Evolutionary conservation across 2,113 vertebrate genomes (phyloP).

Genomic region (Trematomus loennbergii): DNA sequence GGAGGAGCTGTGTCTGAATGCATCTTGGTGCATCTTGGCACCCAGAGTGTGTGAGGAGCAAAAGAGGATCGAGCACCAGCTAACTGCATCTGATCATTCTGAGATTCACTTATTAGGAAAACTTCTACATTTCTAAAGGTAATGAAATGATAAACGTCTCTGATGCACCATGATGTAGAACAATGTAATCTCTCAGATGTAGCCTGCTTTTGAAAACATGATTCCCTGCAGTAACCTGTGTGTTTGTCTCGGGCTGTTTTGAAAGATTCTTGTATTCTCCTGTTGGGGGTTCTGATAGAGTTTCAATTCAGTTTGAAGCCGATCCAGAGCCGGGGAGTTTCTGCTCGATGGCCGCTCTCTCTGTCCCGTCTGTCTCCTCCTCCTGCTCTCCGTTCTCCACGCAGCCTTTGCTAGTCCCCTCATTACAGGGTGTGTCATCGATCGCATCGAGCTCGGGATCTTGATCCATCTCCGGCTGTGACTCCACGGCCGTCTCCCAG

Average conservation of each 20-base stretch:
- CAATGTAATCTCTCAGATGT: neutral
- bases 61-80: conserved; percentile 48
- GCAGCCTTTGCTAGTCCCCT: neutral
- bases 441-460: conserved; percentile 38
- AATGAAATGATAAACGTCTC: neutral
- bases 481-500: conserved; percentile 77
- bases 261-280: conserved; percentile 1
- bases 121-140: neutral
- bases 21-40: neutral
- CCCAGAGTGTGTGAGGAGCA: too few relatives aligned
- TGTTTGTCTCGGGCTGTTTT: neutral
- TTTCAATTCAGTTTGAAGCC: conserved; percentile 4
- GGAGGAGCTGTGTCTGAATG: too few relatives aligned
- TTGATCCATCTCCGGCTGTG: conserved; percentile 62
- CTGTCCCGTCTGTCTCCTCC: neutral
- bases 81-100: conserved; percentile 5
- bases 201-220: neutral
- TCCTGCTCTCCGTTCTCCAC: conserved; percentile 3
- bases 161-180: neutral
- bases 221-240: conserved; percentile 51
- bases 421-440: conserved; percentile 36
- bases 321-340: neutral
- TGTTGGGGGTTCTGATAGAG: neutral
- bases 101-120: neutral
- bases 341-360: neutral